Evolutionary conservation across 2,888 invertebrate genomes (phyloP).

Genomic region (Spilosoma lubricipeda): DNA sequence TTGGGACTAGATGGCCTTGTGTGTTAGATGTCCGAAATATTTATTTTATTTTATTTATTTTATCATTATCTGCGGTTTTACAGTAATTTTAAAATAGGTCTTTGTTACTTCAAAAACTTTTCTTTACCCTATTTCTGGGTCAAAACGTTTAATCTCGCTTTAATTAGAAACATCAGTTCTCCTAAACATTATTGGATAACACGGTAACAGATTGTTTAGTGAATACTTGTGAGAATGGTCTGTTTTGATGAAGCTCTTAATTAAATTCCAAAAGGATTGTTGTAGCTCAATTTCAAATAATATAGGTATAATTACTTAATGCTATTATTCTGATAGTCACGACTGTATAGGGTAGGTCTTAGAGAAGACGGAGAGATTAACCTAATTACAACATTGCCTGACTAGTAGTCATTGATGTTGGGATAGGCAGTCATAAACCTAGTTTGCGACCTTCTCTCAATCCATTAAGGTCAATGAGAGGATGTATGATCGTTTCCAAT

Average conservation of each 20-base stretch:
- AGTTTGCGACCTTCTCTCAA: constrained; percentile 47
- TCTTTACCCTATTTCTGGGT: neutral
- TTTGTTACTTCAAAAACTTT: neutral
- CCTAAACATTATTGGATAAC: neutral
- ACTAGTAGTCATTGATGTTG: constrained; percentile 50
- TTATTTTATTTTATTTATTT: too few relatives aligned
- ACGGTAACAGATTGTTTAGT: neutral
- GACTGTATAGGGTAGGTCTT: constrained; percentile 30
- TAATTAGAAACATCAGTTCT: neutral
- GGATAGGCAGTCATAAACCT: constrained; percentile 42
- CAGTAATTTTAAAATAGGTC: neutral
- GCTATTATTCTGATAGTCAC: constrained; percentile 32
- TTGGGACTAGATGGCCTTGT: too few relatives aligned
- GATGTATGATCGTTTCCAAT: constrained; percentile 51
- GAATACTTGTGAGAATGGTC: neutral
- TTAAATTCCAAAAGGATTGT: neutral
- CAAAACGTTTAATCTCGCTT: neutral
- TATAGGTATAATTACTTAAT: constrained; percentile 14
- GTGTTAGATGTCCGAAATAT: too few relatives aligned
- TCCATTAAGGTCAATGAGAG: constrained; percentile 51
- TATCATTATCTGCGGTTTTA: neutral
- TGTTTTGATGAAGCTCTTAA: neutral
- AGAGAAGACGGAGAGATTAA: constrained; percentile 37
- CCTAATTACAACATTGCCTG: constrained; percentile 60
- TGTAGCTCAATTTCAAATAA: neutral